Evolutionary conservation across 2,113 vertebrate genomes (phyloP).

Genomic region (Pongo abelii): DNA sequence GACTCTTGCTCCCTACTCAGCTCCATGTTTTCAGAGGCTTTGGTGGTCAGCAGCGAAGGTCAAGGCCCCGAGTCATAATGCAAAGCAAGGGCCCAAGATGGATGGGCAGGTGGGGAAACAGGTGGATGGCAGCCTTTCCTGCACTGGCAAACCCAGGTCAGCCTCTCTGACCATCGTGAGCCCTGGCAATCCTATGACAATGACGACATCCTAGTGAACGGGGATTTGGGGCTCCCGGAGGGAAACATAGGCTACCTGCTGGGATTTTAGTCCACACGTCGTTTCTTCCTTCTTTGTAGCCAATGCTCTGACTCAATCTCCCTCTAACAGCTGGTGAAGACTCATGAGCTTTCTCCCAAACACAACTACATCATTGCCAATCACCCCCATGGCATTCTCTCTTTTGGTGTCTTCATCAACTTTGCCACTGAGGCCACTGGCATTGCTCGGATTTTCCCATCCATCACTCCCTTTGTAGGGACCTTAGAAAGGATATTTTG

Average conservation of each 20-base stretch:
- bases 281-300: constrained; percentile 26
- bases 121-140: neutral
- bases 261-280: neutral
- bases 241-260: neutral
- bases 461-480: constrained; percentile 70
- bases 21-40: constrained; percentile 40
- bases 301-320: constrained; percentile 47
- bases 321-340: constrained; percentile 76
- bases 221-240: neutral
- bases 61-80: neutral
- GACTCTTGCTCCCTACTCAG: neutral
- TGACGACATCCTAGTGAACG: neutral
- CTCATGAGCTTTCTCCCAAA: constrained; percentile 68
- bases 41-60: neutral
- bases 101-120: neutral
- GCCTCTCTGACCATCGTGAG: neutral
- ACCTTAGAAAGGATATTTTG: constrained; percentile 78
- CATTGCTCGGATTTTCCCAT: constrained; percentile 73
- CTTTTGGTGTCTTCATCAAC: constrained; percentile 70
- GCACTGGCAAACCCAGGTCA: neutral
- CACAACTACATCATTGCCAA: constrained; percentile 71
- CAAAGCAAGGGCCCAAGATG: neutral
- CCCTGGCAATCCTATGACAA: neutral
- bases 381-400: constrained; percentile 70
- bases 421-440: constrained; percentile 78